phyloP scores from a whole-genome alignment of 2,113 vertebrate genomes.

The Saccopteryx bilineata region DNA sequence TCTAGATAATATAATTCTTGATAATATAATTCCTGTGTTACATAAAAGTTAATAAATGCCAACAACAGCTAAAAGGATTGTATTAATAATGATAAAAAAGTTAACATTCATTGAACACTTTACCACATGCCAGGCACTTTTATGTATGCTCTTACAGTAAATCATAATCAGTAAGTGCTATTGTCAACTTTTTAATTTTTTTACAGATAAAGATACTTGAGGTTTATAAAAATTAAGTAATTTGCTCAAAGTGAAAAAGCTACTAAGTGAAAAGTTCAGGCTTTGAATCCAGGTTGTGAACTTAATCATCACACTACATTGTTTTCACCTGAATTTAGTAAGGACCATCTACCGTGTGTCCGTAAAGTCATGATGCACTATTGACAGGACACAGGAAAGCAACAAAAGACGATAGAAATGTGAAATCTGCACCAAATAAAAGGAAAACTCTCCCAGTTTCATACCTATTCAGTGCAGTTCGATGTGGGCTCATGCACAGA shows the following conservation, averaged over 20 bases:
- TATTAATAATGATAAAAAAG: slow-evolving; percentile 21
- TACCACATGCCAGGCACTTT: neutral
- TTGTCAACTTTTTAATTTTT: neutral
- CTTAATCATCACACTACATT: neutral
- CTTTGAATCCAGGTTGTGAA: neutral
- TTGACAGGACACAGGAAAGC: too few relatives aligned
- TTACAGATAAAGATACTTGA: slow-evolving; percentile 12
- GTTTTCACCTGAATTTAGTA: neutral
- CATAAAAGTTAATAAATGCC: slow-evolving; percentile 45
- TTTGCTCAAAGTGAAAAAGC: slow-evolving; percentile 14
- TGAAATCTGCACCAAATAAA: too few relatives aligned
- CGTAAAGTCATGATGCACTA: too few relatives aligned
- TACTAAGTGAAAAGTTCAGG: neutral
- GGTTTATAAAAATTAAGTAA: slow-evolving; percentile 49
- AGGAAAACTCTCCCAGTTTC: too few relatives aligned
- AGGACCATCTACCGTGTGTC: neutral
- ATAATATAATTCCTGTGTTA: slow-evolving; percentile 2
- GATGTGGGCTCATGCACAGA: too few relatives aligned
- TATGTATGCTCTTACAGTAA: neutral
- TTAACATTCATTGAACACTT: neutral
- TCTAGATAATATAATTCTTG: slow-evolving; percentile 43
- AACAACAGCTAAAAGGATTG: slow-evolving; percentile 29
- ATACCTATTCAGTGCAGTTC: too few relatives aligned
- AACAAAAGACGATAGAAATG: too few relatives aligned
- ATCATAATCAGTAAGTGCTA: neutral